These are phyloP conservation scores for Tiphia femorata DNA, from an alignment of 2,888 invertebrate species.

Conservation along the genomic window DNA sequence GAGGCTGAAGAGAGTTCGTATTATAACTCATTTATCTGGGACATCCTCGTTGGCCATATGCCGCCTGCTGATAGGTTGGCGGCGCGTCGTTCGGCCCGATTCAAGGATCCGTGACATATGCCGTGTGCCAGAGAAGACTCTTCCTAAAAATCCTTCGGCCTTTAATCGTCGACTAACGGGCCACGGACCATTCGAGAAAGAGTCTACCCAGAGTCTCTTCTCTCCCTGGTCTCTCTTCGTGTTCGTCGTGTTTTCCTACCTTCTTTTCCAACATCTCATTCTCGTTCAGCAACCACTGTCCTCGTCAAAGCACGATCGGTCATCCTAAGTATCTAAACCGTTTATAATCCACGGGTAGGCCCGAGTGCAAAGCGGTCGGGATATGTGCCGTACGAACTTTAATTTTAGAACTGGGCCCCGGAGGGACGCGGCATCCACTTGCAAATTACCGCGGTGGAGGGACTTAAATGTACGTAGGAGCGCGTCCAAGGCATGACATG, in stretches of 20 bases:
- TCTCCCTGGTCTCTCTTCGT: too few relatives aligned
- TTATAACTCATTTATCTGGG: slow-evolving; percentile 50
- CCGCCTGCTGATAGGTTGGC: slow-evolving; percentile 8
- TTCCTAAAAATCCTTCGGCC: too few relatives aligned
- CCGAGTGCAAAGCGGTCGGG: not conserved
- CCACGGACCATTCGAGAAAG: too few relatives aligned
- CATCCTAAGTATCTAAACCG: slow-evolving; percentile 10
- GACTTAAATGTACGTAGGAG: too few relatives aligned
- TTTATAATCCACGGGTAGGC: slow-evolving; percentile 16
- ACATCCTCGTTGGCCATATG: slow-evolving; percentile 45
- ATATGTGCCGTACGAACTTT: slow-evolving; percentile 1
- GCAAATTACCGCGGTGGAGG: too few relatives aligned
- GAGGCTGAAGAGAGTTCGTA: slow-evolving; percentile 4
- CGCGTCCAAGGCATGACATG: too few relatives aligned
- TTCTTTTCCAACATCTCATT: too few relatives aligned
- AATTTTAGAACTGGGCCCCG: slow-evolving; percentile 19
- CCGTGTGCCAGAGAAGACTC: not conserved
- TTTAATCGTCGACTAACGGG: too few relatives aligned
- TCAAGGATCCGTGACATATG: not conserved
- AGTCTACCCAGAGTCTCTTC: too few relatives aligned
- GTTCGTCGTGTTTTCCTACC: not conserved
- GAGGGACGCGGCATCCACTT: too few relatives aligned
- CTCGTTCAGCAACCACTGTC: too few relatives aligned
- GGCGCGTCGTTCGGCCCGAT: not conserved
- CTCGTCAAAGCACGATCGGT: slow-evolving; percentile 13